Evolutionary conservation across 2,888 invertebrate genomes (phyloP).

Genomic region (Stenoptilia bipunctidactyla): DNA sequence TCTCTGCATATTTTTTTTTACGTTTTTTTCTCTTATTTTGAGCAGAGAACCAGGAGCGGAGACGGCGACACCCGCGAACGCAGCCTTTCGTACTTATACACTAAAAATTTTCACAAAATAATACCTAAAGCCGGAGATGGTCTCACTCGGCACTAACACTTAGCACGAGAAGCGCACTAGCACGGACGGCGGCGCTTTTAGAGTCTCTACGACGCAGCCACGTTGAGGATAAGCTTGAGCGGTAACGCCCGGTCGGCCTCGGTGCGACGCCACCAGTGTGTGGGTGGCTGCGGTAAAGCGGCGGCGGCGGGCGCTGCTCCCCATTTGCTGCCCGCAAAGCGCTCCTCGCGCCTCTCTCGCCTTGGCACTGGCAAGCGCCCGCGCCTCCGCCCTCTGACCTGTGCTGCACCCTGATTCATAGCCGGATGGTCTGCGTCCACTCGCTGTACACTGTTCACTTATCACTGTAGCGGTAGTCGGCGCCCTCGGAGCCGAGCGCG

Average conservation of each 20-base stretch:
- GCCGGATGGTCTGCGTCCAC: constrained; percentile 31
- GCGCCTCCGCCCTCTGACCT: constrained; percentile 27
- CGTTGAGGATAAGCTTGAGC: constrained; percentile 75
- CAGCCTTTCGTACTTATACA: constrained; percentile 46
- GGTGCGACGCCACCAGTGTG: constrained; percentile 76
- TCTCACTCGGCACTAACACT: constrained; percentile 48
- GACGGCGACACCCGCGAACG: constrained; percentile 23
- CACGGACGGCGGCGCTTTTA: constrained; percentile 22
- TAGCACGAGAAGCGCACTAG: constrained; percentile 46
- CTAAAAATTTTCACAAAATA: constrained; percentile 69
- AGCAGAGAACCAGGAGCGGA: constrained; percentile 18
- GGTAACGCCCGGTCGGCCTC: constrained; percentile 71
- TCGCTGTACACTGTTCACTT: constrained; percentile 34
- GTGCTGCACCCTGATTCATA: constrained; percentile 33
- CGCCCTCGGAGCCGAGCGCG: constrained; percentile 37
- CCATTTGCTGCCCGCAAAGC: constrained; percentile 83
- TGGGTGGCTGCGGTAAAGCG: constrained; percentile 83
- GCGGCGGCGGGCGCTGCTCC: constrained; percentile 85
- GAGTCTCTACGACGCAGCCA: constrained; percentile 38
- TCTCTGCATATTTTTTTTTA: constrained; percentile 41
- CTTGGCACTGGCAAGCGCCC: constrained; percentile 12
- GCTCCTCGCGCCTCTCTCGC: constrained; percentile 36
- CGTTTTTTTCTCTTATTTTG: constrained; percentile 52
- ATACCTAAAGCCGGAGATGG: constrained; percentile 62
- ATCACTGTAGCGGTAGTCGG: constrained; percentile 36